A percentile compares a stretch with the other conserved stretches of the same genome.
Evolutionary conservation across 1,140 invertebrate genomes (phyloP).

Genomic region (Drosophila lacertosa): DNA sequence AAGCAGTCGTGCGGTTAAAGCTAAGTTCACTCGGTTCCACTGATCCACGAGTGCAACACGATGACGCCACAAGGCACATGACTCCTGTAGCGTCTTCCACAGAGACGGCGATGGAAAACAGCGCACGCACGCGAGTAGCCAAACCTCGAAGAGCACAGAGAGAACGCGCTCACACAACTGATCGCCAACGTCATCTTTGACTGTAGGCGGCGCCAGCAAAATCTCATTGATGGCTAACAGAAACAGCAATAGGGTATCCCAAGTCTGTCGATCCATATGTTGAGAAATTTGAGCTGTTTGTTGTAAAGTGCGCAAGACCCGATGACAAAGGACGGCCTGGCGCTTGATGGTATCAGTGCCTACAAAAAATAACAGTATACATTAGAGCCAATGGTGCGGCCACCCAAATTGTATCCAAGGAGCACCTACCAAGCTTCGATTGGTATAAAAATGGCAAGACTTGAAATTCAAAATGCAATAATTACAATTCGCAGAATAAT

Average conservation of each 20-base stretch:
- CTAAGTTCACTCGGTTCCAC: constrained; percentile 97
- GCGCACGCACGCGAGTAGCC: constrained; percentile 95
- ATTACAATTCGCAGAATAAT: constrained; percentile 22
- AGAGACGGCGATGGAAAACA: constrained; percentile 95
- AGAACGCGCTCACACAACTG: constrained; percentile 97
- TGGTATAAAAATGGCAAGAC: constrained; percentile 95
- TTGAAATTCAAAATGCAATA: constrained; percentile 85
- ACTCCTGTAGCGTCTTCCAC: constrained; percentile 97
- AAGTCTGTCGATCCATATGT: constrained; percentile 93
- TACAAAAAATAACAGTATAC: constrained; percentile 79
- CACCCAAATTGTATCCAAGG: constrained; percentile 4
- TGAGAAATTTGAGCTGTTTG: constrained; percentile 92
- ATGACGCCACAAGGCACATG: constrained; percentile 96
- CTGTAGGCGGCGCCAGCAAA: constrained; percentile 94
- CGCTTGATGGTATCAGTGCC: constrained; percentile 94
- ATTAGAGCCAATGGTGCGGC: too few relatives aligned
- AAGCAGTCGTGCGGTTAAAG: constrained; percentile 92
- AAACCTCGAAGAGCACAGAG: constrained; percentile 97
- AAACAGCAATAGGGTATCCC: constrained; percentile 95
- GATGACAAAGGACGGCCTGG: constrained; percentile 97
- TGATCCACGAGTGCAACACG: constrained; percentile 95
- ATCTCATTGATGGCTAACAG: constrained; percentile 96
- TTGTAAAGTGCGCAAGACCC: constrained; percentile 95
- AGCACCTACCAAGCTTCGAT: constrained; percentile 91
- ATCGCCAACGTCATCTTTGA: constrained; percentile 97